A percentile compares a stretch with the other conserved stretches of the same genome.
Evolutionary conservation across 2,113 vertebrate genomes (phyloP).

Genomic region (Neogobius melanostomus): DNA sequence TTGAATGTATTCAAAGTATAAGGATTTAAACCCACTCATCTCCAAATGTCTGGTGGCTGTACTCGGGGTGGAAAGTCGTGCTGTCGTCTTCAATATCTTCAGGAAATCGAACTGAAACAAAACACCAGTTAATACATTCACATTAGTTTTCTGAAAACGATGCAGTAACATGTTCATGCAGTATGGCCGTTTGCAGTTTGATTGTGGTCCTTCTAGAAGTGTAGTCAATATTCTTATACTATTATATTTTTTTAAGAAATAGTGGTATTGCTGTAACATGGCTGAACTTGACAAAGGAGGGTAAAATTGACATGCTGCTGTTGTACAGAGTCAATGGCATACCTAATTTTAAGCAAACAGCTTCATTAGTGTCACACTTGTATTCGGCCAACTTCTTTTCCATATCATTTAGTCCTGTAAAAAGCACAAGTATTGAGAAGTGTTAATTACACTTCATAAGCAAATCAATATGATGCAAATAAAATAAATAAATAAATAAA

Average conservation of each 20-base stretch:
- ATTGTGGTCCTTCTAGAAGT: no score
- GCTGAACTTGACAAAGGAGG: not conserved
- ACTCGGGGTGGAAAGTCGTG: constrained; percentile 94
- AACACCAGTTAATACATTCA: not conserved
- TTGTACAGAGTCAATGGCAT: constrained; percentile 29
- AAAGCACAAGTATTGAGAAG: constrained; percentile 25
- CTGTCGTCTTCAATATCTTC: constrained; percentile 95
- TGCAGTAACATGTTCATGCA: not conserved
- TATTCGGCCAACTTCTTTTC: constrained; percentile 98
- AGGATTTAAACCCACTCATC: constrained; percentile 86
- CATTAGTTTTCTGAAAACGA: not conserved
- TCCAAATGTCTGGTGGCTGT: constrained; percentile 94
- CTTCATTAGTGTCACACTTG: constrained; percentile 98
- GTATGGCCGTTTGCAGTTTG: no score
- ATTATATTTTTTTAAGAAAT: no score
- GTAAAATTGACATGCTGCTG: no score
- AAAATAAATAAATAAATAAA: no score
- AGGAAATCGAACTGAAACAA: constrained; percentile 86
- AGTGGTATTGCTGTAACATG: no score
- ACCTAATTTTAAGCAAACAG: constrained; percentile 94
- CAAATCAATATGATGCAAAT: no score
- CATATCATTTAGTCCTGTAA: constrained; percentile 84
- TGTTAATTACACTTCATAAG: not conserved
- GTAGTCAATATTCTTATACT: no score
- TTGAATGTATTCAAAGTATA: not conserved